Conservation (phyloP, 2,888 invertebrate genomes). For the Pristionchus arcanus region DNA sequence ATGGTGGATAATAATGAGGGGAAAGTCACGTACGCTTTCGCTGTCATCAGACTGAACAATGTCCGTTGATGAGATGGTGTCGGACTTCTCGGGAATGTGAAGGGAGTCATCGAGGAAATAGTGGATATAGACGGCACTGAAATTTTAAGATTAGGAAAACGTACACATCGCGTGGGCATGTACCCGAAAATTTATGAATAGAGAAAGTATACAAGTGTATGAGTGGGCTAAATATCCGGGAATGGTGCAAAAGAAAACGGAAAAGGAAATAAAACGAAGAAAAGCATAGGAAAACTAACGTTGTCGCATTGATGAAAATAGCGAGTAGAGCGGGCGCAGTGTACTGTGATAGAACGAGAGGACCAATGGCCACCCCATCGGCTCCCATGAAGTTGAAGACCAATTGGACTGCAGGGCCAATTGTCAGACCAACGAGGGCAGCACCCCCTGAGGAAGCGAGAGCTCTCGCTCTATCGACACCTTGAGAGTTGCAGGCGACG, state of each 20-base stretch:
- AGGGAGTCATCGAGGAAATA: conserved; percentile 58
- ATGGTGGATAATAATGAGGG: not conserved
- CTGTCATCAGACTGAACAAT: conserved; percentile 53
- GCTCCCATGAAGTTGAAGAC: conserved; percentile 66
- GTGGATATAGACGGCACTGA: conserved; percentile 55
- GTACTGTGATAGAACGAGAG: conserved; percentile 62
- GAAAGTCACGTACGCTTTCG: conserved; percentile 47
- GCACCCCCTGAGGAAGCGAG: conserved; percentile 67
- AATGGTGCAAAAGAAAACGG: not conserved
- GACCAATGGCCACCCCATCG: conserved; percentile 61
- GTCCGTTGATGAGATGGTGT: not conserved
- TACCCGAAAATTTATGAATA: not conserved
- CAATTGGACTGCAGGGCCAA: conserved; percentile 60
- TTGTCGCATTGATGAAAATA: conserved; percentile 59
- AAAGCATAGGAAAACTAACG: conserved; percentile 55
- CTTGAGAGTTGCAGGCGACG: conserved; percentile 59
- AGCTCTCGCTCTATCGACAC: conserved; percentile 61
- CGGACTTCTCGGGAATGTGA: not conserved
- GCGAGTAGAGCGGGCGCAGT: conserved; percentile 66
- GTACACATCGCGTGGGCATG: not conserved
- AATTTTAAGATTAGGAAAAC: not conserved
- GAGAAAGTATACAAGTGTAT: not conserved
- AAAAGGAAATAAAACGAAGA: not conserved
- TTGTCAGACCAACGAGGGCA: conserved; percentile 65
- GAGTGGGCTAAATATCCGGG: not conserved